A percentile compares a stretch with the other conserved stretches of the same genome.
These are phyloP conservation scores for Lophotis ruficrista DNA, from an alignment of 2,113 vertebrate species.

Conservation along the genomic window DNA sequence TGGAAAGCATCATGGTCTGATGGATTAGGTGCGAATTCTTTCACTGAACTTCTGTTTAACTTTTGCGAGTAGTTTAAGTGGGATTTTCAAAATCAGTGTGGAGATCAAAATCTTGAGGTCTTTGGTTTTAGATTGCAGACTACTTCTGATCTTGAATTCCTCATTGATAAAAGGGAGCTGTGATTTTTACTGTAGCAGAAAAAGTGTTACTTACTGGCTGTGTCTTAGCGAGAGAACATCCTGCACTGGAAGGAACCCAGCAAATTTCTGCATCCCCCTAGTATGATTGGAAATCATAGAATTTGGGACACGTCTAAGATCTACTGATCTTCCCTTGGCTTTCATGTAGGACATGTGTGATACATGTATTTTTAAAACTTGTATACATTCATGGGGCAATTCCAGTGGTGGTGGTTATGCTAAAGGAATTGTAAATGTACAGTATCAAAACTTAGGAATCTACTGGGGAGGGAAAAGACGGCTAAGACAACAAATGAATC, in stretches of 20 bases:
- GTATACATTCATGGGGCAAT: not conserved
- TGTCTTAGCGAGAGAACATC: not conserved
- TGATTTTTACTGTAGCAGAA: not conserved
- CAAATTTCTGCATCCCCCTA: not conserved
- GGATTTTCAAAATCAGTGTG: not conserved
- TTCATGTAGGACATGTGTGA: not conserved
- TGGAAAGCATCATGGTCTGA: not conserved
- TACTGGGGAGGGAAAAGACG: not conserved
- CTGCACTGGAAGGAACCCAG: not conserved
- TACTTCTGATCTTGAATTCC: not conserved
- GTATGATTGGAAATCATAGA: not conserved
- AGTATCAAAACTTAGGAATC: not conserved
- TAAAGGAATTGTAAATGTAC: not conserved
- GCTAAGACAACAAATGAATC: not conserved
- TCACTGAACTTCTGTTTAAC: not conserved
- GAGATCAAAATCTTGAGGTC: not conserved
- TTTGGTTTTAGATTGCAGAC: not conserved
- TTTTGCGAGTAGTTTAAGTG: not conserved
- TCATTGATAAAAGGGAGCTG: not conserved
- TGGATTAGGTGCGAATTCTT: constrained; percentile 37
- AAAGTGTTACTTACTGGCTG: not conserved
- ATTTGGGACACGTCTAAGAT: not conserved
- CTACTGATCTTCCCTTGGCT: not conserved
- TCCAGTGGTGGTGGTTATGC: not conserved
- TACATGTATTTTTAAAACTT: not conserved